Percentiles rank a stretch among this genome's conserved stretches.
Evolutionary conservation across 2,888 invertebrate genomes (phyloP).

Genomic region (Phengaris arion): DNA sequence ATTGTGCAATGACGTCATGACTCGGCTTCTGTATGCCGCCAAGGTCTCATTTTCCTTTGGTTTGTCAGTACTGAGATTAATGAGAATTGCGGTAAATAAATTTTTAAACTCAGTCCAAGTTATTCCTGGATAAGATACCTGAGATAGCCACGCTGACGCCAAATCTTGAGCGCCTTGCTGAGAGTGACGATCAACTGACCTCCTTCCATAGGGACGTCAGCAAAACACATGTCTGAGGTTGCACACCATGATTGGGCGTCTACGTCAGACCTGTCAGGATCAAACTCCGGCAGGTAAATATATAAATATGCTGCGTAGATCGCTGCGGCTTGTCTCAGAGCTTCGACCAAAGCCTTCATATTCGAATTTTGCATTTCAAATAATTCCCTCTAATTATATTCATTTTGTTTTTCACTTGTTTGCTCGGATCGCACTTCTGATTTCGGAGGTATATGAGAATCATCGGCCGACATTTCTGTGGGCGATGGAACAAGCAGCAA

Average conservation of each 20-base stretch:
- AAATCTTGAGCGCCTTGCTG: conserved; percentile 33
- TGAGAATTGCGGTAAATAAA: conserved; percentile 31
- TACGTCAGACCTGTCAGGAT: conserved; percentile 7
- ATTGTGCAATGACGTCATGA: conserved; percentile 24
- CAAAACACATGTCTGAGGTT: conserved; percentile 6
- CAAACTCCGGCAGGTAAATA: conserved; percentile 16
- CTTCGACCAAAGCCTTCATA: too few relatives aligned
- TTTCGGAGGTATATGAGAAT: background rate
- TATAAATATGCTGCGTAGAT: too few relatives aligned
- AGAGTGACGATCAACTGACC: conserved; percentile 30
- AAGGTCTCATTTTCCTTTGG: conserved; percentile 29
- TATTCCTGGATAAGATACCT: conserved; percentile 37
- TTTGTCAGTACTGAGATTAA: conserved; percentile 31
- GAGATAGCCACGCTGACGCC: conserved; percentile 36
- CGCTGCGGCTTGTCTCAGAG: background rate
- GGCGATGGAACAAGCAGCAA: background rate
- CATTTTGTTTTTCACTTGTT: too few relatives aligned
- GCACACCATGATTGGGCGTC: conserved; percentile 15
- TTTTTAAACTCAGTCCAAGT: too few relatives aligned
- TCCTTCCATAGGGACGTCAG: conserved; percentile 9
- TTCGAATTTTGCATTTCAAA: conserved; percentile 19
- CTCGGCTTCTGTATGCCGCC: too few relatives aligned
- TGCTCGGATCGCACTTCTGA: conserved; percentile 23
- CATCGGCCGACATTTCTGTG: background rate
- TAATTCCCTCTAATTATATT: background rate